These are phyloP conservation scores for Microctenopoma steveboyesi DNA, from an alignment of 2,797 vertebrate genomes.

Conservation along the genomic window DNA sequence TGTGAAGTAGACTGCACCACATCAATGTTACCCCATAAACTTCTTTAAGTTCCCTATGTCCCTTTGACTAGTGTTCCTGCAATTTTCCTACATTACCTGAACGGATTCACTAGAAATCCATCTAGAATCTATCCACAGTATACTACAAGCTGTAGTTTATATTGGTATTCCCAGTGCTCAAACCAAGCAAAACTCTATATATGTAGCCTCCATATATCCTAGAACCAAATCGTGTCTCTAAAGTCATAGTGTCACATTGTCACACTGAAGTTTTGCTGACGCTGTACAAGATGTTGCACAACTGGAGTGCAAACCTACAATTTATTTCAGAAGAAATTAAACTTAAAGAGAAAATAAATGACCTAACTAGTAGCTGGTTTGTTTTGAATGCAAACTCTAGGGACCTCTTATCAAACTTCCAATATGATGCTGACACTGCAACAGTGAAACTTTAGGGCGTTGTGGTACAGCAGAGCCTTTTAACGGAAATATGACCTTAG, in stretches of 20 bases:
- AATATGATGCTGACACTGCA: slow-evolving; percentile 1
- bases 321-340: slow-evolving; percentile 1
- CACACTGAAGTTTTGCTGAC: slow-evolving; percentile 43
- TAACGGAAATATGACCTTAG: slow-evolving; percentile 16
- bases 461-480: neutral
- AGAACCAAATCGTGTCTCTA: slow-evolving; percentile 21
- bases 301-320: slow-evolving; percentile 9
- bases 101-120: slow-evolving; percentile 50
- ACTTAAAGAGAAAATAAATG: neutral
- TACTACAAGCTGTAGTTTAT: slow-evolving; percentile 10
- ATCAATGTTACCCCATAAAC: slow-evolving; percentile 26
- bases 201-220: slow-evolving; percentile 21
- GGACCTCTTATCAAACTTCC: neutral
- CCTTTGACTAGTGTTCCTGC: slow-evolving; percentile 39
- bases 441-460: neutral
- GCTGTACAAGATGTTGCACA: slow-evolving; percentile 31
- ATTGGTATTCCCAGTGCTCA: slow-evolving; percentile 32
- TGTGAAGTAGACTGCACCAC: slow-evolving; percentile 16
- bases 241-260: slow-evolving; percentile 31
- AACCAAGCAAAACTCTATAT: slow-evolving; percentile 19
- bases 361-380: neutral
- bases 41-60: slow-evolving; percentile 39
- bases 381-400: neutral
- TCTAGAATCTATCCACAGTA: slow-evolving; percentile 42
- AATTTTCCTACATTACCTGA: slow-evolving; percentile 43